Evolutionary conservation across 2,888 invertebrate genomes (phyloP).

Genomic region (Cancer borealis): DNA sequence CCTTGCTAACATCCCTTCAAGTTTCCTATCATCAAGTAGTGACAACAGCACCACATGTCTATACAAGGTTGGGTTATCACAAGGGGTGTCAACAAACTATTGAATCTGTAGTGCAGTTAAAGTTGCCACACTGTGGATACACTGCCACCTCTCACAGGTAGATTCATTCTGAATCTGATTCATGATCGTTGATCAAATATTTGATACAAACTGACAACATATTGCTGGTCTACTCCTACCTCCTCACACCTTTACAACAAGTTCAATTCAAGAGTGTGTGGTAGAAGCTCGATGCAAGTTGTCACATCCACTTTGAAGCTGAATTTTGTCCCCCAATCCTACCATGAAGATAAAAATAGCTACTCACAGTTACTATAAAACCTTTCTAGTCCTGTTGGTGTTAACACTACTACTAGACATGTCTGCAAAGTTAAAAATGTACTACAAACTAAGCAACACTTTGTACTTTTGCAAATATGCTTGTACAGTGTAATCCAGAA

Average conservation of each 20-base stretch:
- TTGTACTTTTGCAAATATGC: background rate
- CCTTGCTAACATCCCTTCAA: background rate
- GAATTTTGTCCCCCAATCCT: background rate
- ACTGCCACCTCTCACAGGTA: background rate
- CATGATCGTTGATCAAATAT: background rate
- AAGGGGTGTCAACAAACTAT: background rate
- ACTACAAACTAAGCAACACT: background rate
- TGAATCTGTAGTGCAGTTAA: background rate
- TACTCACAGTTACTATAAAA: background rate
- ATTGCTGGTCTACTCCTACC: background rate
- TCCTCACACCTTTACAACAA: background rate
- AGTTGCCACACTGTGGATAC: background rate
- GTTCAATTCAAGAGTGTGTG: background rate
- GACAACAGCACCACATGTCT: background rate
- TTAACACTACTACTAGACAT: background rate
- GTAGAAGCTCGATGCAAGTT: background rate
- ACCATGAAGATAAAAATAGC: background rate
- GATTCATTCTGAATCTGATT: background rate
- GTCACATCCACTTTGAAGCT: background rate
- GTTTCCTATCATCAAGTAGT: background rate
- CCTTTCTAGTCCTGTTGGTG: background rate
- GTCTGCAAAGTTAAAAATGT: background rate
- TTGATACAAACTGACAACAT: background rate
- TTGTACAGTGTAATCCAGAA: background rate
- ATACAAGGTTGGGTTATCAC: background rate